Conservation (phyloP, 30 jellyfish, hydroid and myxozoan genomes). For the Cassiopea xamachana region DNA sequence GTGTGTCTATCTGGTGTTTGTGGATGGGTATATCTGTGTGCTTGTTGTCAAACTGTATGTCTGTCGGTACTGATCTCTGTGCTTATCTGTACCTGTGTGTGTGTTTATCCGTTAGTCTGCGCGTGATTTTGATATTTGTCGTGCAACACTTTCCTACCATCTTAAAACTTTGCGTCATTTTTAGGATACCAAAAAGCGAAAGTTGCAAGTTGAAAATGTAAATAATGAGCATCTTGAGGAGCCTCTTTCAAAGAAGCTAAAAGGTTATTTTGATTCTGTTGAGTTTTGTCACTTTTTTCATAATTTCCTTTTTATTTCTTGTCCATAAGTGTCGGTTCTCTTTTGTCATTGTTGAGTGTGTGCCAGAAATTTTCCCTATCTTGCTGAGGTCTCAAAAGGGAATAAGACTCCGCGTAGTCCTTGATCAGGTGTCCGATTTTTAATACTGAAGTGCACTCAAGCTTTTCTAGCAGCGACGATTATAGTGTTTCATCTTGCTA, state of each 20-base stretch:
- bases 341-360: too few species aligned
- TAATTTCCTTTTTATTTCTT: not conserved
- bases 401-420: too few species aligned
- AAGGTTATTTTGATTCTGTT: constrained; percentile 3
- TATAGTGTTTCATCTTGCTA: too few species aligned
- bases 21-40: not conserved
- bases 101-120: not conserved
- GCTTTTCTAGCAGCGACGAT: too few species aligned
- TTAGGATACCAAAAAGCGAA: constrained; percentile 7
- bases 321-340: not conserved
- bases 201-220: not conserved
- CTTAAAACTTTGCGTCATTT: not conserved
- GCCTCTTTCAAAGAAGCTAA: constrained; percentile 37
- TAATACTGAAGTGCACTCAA: too few species aligned
- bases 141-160: not conserved
- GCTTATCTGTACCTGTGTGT: not conserved
- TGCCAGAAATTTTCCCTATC: too few species aligned
- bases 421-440: too few species aligned
- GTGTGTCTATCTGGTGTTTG: not conserved
- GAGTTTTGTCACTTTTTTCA: not conserved
- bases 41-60: not conserved
- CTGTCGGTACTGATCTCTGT: not conserved
- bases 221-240: not conserved
- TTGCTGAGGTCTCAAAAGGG: too few species aligned
- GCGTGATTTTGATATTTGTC: not conserved